A percentile compares a stretch with the other conserved stretches of the same genome.
Conservation (phyloP, 2,113 vertebrate species). For the Leptobrachium ailaonicum region DNA sequence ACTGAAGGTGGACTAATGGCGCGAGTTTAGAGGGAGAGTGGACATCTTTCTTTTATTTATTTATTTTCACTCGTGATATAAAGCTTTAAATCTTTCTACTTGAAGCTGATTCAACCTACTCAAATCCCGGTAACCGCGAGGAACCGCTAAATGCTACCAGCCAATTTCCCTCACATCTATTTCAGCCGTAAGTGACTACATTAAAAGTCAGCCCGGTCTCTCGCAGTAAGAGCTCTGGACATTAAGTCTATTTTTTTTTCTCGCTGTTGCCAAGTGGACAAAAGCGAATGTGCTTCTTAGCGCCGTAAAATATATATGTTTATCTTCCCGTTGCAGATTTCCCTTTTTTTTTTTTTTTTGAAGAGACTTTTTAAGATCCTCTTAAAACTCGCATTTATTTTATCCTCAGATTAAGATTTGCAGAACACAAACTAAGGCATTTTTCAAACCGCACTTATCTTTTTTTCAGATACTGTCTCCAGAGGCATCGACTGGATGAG, state of each 20-base stretch:
- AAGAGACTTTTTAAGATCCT: conserved; percentile 30
- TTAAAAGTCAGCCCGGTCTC: conserved; percentile 14
- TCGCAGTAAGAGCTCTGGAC: conserved; percentile 14
- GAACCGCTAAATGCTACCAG: neutral
- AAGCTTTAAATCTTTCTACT: neutral
- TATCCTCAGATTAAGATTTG: conserved; percentile 43
- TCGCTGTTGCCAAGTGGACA: conserved; percentile 29
- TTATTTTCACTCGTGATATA: neutral
- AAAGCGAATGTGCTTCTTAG: conserved; percentile 13
- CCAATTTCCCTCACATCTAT: conserved; percentile 25
- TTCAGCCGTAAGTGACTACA: conserved; percentile 17
- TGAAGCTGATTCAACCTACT: conserved; percentile 2
- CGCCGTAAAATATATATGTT: conserved; percentile 36
- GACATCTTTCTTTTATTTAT: neutral
- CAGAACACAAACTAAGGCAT: conserved; percentile 15
- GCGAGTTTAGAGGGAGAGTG: neutral
- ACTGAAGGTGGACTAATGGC: neutral
- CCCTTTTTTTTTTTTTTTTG: neutral
- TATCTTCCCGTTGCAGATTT: conserved; percentile 46
- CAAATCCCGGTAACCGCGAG: neutral
- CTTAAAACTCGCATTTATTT: conserved; percentile 43
- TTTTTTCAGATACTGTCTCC: conserved; percentile 37
- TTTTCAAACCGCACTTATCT: conserved; percentile 42
- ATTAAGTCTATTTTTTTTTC: conserved; percentile 35
- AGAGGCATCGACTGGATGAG: conserved; percentile 8